Conservation (phyloP, 2,113 vertebrate genomes). For the Boleophthalmus pectinirostris region DNA sequence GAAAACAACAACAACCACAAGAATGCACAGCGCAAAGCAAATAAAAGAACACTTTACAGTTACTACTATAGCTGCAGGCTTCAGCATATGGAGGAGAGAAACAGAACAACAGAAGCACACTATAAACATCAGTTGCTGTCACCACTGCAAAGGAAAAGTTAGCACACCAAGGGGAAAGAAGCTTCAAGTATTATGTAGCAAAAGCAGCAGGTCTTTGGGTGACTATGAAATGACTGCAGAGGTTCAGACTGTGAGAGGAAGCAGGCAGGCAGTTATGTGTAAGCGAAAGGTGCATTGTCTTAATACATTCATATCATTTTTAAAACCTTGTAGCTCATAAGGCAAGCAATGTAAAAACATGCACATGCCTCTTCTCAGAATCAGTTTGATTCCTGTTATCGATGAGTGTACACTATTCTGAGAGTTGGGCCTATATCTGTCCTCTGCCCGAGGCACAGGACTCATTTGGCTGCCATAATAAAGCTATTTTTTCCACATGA, state of each 20-base stretch:
- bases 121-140: slow-evolving; percentile 16
- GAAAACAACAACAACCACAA: slow-evolving; percentile 50
- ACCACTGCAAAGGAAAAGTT: slow-evolving; percentile 49
- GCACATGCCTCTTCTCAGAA: slow-evolving; percentile 44
- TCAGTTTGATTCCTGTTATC: slow-evolving; percentile 2
- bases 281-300: not conserved
- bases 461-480: slow-evolving; percentile 47
- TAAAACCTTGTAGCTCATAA: not conserved
- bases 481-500: slow-evolving; percentile 61
- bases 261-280: slow-evolving; percentile 30
- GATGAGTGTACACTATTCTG: slow-evolving; percentile 9
- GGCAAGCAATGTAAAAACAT: slow-evolving; percentile 63
- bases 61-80: slow-evolving; percentile 28
- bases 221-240: not conserved
- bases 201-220: slow-evolving; percentile 17
- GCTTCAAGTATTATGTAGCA: not conserved
- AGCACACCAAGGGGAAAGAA: slow-evolving; percentile 5
- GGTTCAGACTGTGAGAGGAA: slow-evolving; percentile 31
- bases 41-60: slow-evolving; percentile 50
- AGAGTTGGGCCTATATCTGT: slow-evolving; percentile 24
- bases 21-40: slow-evolving; percentile 47
- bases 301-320: not conserved
- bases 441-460: slow-evolving; percentile 34
- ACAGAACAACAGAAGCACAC: slow-evolving; percentile 14
- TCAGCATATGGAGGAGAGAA: slow-evolving; percentile 16